Base-by-base conservation (phyloP, 2,797 vertebrate genomes). In the Nasua narica region DNA sequence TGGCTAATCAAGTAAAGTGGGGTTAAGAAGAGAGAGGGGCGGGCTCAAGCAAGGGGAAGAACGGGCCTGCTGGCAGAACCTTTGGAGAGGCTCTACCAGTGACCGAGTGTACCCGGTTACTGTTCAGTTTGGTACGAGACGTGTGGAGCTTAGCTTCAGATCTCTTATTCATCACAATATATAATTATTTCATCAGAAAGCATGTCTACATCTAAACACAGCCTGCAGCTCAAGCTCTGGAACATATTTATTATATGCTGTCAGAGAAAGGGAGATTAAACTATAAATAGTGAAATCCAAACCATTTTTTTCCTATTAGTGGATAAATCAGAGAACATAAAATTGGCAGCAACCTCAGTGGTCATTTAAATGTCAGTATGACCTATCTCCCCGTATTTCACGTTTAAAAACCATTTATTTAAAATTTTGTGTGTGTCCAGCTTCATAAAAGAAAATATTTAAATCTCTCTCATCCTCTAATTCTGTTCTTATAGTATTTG, bases 181-280 rank as follows among this genome's bases (percentile, higher is more conserved):
- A 16, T 92, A 97, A 96, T 95, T 97, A 97, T 83, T 89, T 97
- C 74, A 83, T 93, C 95, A 97, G 81, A 65, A 92, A 95, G 60
- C 48, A 23, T n/a, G 37, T 70, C 85, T 83, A 65, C 50, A 35
- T 86, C 37, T 62, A 95, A 96, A 79, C 50, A 70, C 35, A 96
- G 92, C 85, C 82, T 15, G 15, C 12, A 69, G 56, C 77, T 96
- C 78, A 69, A 54, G 69, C 69, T 87, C 83, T 86, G 92, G 50
- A 95, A 60, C 37, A 58, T 60, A 76, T 54, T 95, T 86, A 95
- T 84, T 97, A 91, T 70, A 93, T 48, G 52, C 89, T 96, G 86
- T 90, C 90, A 86, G 82, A 77, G 91, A 79, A 92, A 58, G n/a
- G n/a, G n/a, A n/a, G n/a, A n/a, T n/a, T n/a, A n/a, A n/a, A n/a